Base-by-base conservation (phyloP, 2,113 vertebrate genomes). In the Myanophis thanlyinensis region DNA sequence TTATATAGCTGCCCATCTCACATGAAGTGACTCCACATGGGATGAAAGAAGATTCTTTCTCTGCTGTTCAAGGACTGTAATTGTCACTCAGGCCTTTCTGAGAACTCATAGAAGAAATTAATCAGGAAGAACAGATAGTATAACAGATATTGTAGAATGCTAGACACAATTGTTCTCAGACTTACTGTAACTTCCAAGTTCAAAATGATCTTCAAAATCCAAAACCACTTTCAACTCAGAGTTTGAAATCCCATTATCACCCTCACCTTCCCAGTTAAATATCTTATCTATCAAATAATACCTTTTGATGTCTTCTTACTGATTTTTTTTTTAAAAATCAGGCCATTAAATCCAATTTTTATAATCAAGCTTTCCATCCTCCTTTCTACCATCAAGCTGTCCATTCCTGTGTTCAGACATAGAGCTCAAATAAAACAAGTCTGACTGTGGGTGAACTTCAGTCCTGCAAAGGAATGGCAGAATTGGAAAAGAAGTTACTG, bases 21-120 rank as follows among this genome's bases (percentile, higher is more conserved):
- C 59, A 67, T 67, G 30, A 35, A 67, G 30, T 67, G 30, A 67
- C 62, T 9, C 47, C 30, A 27, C 0, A 35, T 67, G 56, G 23
- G 20, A 18, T 25, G 92, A 85, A 94, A 95, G 90, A 91, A 51
- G 22, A 87, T 62, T 89, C 89, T 9, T 62, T 91, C 44, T 44
- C 87, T 47, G 62, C 90, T 49, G 94, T 40, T 0, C 9, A 8
- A 5, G 48, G 25, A 91, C 3, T 4, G 12, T 20, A 67, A 12
- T 0, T 88, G 18, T 62, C 73, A 46, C 90, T 95, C 67, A 87
- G 4, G 27, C 85, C 8, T 87, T 94, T 12, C 18, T 62, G 73
- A 20, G 73, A 1, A 27, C 51, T 59, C 25, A 85, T 73, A 53
- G 90, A 1, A 0, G 88, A 40, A 89, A 93, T 88, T 44, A 92